Evolutionary conservation across 2,113 vertebrate genomes (phyloP), one percentile per base, ranked within the genome.

Genomic region (Gambusia affinis): DNA sequence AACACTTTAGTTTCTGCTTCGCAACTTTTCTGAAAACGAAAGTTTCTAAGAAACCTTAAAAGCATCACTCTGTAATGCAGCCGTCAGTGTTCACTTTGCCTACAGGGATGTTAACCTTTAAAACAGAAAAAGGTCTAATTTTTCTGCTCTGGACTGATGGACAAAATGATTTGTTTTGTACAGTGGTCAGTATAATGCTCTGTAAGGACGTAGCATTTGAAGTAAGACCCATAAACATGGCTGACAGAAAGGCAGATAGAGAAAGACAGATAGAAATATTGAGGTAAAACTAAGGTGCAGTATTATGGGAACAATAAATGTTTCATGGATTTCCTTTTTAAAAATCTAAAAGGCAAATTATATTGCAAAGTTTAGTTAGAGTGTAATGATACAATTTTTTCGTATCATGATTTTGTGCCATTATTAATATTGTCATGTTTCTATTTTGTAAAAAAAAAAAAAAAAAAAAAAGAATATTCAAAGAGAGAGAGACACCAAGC

Each of bases 141-240:
- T 62, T 73, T 72, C 28, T 64, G 24, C 63, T 51, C 51, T 60
- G 22, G 19, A 79, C 29, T 19, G 61, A 54, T 33, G 29, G n/a
- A 28, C 68, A 8, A 51, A n/a, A 72, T 73, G 63, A 60, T 28
- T 2, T 30, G 15, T 17, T 14, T 30, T 35, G n/a, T 42, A 28
- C 27, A 8, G 22, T 22, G 19, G 54, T 65, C 30, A 68, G 72
- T 72, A 66, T 73, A 31, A 74, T 47, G 12, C 63, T 67, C 39
- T 69, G 22, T 12, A 39, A 84, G 74, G 60, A 66, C 85, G 31
- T 70, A 84, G 64, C 77, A 80, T 74, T 85, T 72, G 67, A 42
- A 82, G 78, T 78, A 80, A 78, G 71, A 66, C 60, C 57, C 1
- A 54, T 47, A 63, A 80, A 63, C 65, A 19, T 60, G 68, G 66